These are phyloP conservation scores for Gnatocerus cornutus DNA, from an alignment of 2,888 invertebrate genomes.

Conservation along the genomic window DNA sequence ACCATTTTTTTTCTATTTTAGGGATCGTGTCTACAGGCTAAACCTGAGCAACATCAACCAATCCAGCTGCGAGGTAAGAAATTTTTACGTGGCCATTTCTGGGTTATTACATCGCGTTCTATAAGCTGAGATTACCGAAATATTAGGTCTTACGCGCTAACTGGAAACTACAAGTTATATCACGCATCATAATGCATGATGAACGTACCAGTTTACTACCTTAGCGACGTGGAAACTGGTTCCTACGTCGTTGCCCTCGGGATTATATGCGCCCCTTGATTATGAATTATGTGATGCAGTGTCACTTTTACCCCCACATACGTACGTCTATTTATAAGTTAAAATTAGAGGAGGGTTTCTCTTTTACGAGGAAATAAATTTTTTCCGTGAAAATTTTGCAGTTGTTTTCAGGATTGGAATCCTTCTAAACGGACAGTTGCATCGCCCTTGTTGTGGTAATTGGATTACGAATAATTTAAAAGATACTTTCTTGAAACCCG, in stretches of 20 bases:
- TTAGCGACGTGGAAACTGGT: constrained; percentile 57
- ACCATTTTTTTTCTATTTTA: constrained; percentile 73
- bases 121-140: constrained; percentile 27
- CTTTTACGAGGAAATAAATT: background rate
- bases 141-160: constrained; percentile 52
- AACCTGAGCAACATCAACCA: constrained; percentile 91
- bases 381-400: background rate
- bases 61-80: constrained; percentile 85
- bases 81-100: constrained; percentile 53
- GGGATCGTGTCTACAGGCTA: constrained; percentile 87
- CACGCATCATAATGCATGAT: constrained; percentile 59
- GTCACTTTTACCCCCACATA: constrained; percentile 52
- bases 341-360: constrained; percentile 11
- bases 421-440: constrained; percentile 52
- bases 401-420: constrained; percentile 19
- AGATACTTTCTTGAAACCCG: constrained; percentile 60
- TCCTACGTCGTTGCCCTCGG: constrained; percentile 50
- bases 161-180: constrained; percentile 53
- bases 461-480: constrained; percentile 63
- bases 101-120: constrained; percentile 52
- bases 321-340: constrained; percentile 29
- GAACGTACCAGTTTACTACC: constrained; percentile 61
- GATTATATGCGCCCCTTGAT: constrained; percentile 57
- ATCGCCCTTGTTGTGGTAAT: constrained; percentile 55
- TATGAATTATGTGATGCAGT: constrained; percentile 59